phyloP scores from a whole-genome alignment of 1,140 invertebrate genomes.

The Lanistes nyassanus region DNA sequence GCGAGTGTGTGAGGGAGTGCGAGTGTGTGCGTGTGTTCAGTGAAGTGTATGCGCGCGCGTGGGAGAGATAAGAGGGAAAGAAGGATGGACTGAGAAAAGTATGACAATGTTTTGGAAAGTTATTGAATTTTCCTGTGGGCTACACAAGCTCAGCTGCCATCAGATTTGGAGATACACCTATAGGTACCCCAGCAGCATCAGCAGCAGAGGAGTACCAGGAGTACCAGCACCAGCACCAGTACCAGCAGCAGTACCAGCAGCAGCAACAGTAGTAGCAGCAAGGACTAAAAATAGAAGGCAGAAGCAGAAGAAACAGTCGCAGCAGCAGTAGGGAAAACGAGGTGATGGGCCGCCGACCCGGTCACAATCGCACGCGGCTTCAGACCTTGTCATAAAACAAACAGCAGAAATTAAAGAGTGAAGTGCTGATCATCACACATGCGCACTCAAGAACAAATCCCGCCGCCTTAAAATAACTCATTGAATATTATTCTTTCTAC shows the following conservation, averaged over 20 bases:
- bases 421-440: too few species aligned
- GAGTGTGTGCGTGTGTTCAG: constrained; percentile 4
- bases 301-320: background rate
- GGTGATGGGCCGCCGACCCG: background rate
- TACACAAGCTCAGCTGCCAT: too few species aligned
- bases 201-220: background rate
- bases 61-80: background rate
- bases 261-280: background rate
- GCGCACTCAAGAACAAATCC: too few species aligned
- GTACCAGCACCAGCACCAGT: background rate
- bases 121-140: too few species aligned
- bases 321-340: too few species aligned
- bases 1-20: constrained; percentile 1
- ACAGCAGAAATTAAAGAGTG: too few species aligned
- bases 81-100: background rate
- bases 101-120: background rate
- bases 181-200: background rate
- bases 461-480: too few species aligned
- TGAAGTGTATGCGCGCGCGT: background rate
- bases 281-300: background rate
- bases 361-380: background rate
- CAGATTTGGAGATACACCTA: too few species aligned
- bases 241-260: background rate
- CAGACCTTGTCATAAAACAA: too few species aligned
- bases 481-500: too few species aligned